Evolutionary conservation across 2,113 vertebrate genomes (phyloP), one percentile per base, ranked within the genome.

Genomic region (Dicaeum eximium): DNA sequence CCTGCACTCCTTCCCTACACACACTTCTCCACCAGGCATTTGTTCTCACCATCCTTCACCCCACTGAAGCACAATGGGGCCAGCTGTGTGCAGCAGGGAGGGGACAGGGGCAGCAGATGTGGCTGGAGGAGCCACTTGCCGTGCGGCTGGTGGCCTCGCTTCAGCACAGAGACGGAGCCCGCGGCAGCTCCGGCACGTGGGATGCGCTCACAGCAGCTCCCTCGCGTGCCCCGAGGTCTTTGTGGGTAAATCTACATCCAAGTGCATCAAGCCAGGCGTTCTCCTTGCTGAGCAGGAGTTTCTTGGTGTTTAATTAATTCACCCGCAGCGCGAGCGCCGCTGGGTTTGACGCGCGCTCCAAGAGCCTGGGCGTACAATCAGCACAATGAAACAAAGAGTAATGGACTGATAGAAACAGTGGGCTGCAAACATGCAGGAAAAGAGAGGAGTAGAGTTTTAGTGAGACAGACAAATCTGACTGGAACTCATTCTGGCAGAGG

Each of bases 261-360:
- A 92, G 80, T 58, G 74, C 64, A 83, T 51, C 71, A 38, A 86
- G 86, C 50, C 90, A 83, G 71, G 74, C 51, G 62, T 73, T 94
- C 77, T 71, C 18, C 4, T 81, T 44, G 75, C 91, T 88, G 84
- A 92, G 84, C 86, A 82, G 47, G 61, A 51, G 40, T 92, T 73
- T 84, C 85, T 93, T 40, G 18, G 77, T 38, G 78, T 96, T 90
- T 94, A 95, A 96, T 96, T 87, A 95, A 95, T 91, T 94, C 93
- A 93, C 44, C 64, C 77, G 13, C 90, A 86, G 94, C 69, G 13
- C 30, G 79, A 86, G 47, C 28, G 9, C 35, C 15, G 3, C 79
- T 24, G 81, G 44, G 56, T 38, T 71, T 31, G 80, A 91, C 44
- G 90, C 45, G 21, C 35, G 4, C 35, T 64, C 70, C 15, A 86